Evolutionary conservation across 2,888 invertebrate genomes (phyloP), one percentile per base, ranked within the genome.

Genomic region (Euplexia lucipara): DNA sequence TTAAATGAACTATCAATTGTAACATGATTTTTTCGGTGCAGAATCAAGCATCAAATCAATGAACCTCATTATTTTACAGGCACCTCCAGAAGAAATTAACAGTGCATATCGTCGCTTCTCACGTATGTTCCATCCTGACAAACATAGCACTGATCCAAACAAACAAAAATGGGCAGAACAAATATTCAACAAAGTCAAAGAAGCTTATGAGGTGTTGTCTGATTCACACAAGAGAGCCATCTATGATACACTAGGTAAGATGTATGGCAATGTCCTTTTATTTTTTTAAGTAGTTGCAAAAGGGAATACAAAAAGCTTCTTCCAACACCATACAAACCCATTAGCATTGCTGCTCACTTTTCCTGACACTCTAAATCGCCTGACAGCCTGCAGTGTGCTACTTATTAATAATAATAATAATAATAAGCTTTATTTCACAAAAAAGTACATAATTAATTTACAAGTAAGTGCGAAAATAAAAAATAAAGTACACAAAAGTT

Each of bases 91-190:
- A 78, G 99, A 99, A 92, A 99, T 99, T 78, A 98, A 97, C 86
- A 97, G 97, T 95, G 98, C 99, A 2, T 99, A 99, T 90, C 96
- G 99, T 70, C 97, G 98, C 58, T 96, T 99, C 61, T 99, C 99
- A 82, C 97, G 97, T 76, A 97, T 99, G 83, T 99, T 99, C 88
- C 99, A 99, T 91, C 99, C 99, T 0, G 99, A 99, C 88, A 99
- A 99, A 92, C 99, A 99, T 92, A 95, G 96, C 51, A 95, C 96
- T 14, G 98, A 99, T 86, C 97, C 97, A 0, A 96, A 96, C 0
- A 97, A 97, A 80, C 98, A 99, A 90, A 97, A 97, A 86, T 98
- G 98, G 93, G 99, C 99, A 0, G 99, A 99, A 91, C 93, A 97
- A 69, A 96, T 99, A 84, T 99, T 99, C 88, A 98, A 98, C 89